Conservation (phyloP, 2,113 vertebrate species). For the Rhinoderma darwinii region DNA sequence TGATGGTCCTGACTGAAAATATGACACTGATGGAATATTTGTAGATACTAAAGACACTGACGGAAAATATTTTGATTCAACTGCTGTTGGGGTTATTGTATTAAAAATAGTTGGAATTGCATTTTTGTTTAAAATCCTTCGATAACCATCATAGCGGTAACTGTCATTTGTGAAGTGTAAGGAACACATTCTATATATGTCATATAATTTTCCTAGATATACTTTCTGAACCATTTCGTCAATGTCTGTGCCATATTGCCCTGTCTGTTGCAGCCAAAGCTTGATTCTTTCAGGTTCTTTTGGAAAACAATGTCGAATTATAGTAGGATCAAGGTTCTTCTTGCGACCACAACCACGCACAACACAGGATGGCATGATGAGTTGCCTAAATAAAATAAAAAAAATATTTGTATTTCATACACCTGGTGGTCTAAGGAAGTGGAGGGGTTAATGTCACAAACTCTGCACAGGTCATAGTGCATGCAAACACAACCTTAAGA, state of each 20-base stretch:
- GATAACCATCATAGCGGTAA: background rate
- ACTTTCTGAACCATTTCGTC: background rate
- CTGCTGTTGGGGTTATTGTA: background rate
- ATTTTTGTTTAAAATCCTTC: background rate
- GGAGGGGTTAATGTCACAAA: too few relatives aligned
- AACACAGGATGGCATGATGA: background rate
- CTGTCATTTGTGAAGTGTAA: background rate
- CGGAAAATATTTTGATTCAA: too few relatives aligned
- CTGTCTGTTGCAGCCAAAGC: conserved; percentile 4
- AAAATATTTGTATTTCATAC: too few relatives aligned
- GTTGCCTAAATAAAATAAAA: background rate
- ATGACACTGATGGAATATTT: background rate
- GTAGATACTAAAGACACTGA: background rate
- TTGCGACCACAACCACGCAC: background rate
- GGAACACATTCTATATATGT: background rate
- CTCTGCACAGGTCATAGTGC: too few relatives aligned
- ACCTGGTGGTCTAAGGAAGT: too few relatives aligned
- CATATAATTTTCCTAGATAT: background rate
- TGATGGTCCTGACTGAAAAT: background rate
- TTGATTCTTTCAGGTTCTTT: background rate
- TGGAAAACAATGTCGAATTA: background rate
- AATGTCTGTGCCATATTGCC: background rate
- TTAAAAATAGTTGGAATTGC: background rate
- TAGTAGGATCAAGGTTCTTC: background rate
- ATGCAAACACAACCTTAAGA: too few relatives aligned